These are phyloP conservation scores for Nebria ingens DNA, from an alignment of 1,140 invertebrate species.

Conservation along the genomic window DNA sequence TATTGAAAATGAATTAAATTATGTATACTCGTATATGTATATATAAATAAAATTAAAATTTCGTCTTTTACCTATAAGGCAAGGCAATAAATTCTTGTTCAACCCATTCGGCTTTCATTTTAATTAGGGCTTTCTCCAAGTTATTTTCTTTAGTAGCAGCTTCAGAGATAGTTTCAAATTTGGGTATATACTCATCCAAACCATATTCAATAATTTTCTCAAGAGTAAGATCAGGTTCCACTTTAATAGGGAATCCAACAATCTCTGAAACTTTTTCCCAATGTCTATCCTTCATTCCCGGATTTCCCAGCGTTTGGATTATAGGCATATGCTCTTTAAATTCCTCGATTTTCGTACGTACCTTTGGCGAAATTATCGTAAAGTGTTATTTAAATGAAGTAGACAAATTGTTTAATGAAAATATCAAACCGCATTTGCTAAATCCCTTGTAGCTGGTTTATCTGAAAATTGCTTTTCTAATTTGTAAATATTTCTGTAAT, in stretches of 20 bases:
- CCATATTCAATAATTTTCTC: slow-evolving; percentile 90
- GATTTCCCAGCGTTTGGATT: slow-evolving; percentile 86
- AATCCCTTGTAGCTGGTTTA: slow-evolving; percentile 49
- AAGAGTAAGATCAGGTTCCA: slow-evolving; percentile 74
- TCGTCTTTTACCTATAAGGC: slow-evolving; percentile 46
- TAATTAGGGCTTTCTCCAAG: slow-evolving; percentile 77
- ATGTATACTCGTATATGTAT: not conserved
- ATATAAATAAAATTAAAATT: slow-evolving; percentile 22
- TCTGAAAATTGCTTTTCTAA: slow-evolving; percentile 78
- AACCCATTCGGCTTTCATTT: slow-evolving; percentile 90
- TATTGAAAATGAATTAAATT: not conserved
- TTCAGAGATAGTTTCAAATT: slow-evolving; percentile 89
- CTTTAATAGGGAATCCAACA: slow-evolving; percentile 83
- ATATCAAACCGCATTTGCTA: slow-evolving; percentile 49
- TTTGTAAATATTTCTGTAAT: slow-evolving; percentile 75
- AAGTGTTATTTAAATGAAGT: not conserved
- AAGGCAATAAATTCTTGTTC: slow-evolving; percentile 72
- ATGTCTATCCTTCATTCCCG: slow-evolving; percentile 83
- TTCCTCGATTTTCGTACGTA: slow-evolving; percentile 65
- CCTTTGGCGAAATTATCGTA: slow-evolving; percentile 17
- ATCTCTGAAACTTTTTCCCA: slow-evolving; percentile 96
- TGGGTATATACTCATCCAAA: slow-evolving; percentile 78
- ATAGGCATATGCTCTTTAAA: slow-evolving; percentile 87
- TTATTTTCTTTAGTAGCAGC: slow-evolving; percentile 92
- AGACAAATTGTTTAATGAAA: not conserved